Base-by-base conservation (phyloP, 2,113 vertebrate species). In the Miniopterus natalensis region DNA sequence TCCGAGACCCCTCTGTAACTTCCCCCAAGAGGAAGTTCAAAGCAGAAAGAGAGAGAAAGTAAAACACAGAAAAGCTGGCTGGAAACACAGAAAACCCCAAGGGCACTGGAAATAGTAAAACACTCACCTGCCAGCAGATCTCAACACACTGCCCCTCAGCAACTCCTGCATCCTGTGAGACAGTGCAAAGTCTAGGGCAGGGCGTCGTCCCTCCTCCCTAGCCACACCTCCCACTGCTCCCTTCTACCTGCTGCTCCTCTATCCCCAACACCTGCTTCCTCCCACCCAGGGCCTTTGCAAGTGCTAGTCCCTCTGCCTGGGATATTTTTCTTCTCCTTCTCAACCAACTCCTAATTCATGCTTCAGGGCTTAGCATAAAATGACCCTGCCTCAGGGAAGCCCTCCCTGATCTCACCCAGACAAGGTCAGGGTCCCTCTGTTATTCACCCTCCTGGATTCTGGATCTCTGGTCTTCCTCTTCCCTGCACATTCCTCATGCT, bases 161-260 rank as follows among this genome's bases (percentile, higher is more conserved):
- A 1, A 42, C 45, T 10, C 36, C 88, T 55, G 1, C 0, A 0
- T 0, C 47, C 74, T 2, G 55, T 63, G 29, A 27, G 78, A 8
- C 0, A 0, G n/a, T 0, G 18, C 78, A 0, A 6, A 17, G 61
- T 2, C 14, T 21, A 0, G 0, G 42, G 42, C 36, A 2, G 0
- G 0, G 55, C 57, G 4, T 14, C 53, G 7, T 1, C 20, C 57
- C 25, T 14, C 71, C 73, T 29, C n/a, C 1, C 40, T 0, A 2
- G 21, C 71, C 29, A 4, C 9, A 0, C 4, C 27, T 4, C 14
- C 49, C 9, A 27, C 40, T 2, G 42, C 27, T 2, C 23, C 15
- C 8, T 53, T 18, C 31, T 7, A 8, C 27, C 9, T 23, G 73
- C 29, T 6, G 20, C 47, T 68, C 93, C 49, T 51, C 53, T 1